Evolutionary conservation across 2,888 invertebrate species (phyloP).

Genomic region (Monoplex corrugatus): DNA sequence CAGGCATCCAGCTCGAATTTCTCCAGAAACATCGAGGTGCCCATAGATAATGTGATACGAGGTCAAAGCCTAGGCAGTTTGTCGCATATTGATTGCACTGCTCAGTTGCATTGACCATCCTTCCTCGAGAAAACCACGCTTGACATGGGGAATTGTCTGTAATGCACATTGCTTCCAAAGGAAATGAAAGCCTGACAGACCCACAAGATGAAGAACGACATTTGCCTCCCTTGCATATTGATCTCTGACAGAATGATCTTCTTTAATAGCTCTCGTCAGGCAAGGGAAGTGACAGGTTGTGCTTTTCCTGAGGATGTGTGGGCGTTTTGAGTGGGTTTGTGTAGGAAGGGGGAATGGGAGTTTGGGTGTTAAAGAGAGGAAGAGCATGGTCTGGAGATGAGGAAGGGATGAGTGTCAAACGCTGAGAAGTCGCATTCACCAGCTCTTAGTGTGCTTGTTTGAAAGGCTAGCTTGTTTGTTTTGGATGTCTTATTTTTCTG

Average conservation of each 20-base stretch:
- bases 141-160: conserved; percentile 15
- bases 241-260: conserved; percentile 20
- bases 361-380: not conserved
- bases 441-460: too few relatives aligned
- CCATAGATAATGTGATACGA: too few relatives aligned
- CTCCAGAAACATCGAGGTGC: too few relatives aligned
- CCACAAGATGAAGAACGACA: not conserved
- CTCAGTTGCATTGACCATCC: too few relatives aligned
- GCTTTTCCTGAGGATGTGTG: too few relatives aligned
- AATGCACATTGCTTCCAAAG: not conserved
- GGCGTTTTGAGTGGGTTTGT: too few relatives aligned
- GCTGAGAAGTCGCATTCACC: not conserved
- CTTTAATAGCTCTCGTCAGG: not conserved
- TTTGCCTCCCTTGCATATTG: conserved; percentile 16
- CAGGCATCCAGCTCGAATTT: too few relatives aligned
- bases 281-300: not conserved
- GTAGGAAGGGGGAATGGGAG: not conserved
- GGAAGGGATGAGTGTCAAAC: not conserved
- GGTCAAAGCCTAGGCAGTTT: too few relatives aligned
- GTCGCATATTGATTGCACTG: too few relatives aligned
- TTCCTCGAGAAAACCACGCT: not conserved
- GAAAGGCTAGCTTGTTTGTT: too few relatives aligned
- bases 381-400: not conserved
- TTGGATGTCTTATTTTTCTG: too few relatives aligned
- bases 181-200: not conserved